Percentiles rank a stretch among this genome's conserved stretches.
Evolutionary conservation across 64 coral and sea anemone genomes (phyloP).

Genomic region (Catalaphyllia jardinei): DNA sequence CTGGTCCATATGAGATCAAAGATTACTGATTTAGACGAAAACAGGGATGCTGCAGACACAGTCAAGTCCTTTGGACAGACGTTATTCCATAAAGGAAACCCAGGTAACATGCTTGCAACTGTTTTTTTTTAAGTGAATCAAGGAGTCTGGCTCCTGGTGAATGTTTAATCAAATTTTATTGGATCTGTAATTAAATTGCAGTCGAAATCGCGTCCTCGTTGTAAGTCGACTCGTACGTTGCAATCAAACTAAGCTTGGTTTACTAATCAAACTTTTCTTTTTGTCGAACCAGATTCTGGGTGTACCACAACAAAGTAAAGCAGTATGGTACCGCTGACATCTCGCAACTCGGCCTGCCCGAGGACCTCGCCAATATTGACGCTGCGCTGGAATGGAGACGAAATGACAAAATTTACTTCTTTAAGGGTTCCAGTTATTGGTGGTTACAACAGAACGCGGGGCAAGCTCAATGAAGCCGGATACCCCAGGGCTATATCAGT

Average conservation of each 20-base stretch:
- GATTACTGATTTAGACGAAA: conserved; percentile 23
- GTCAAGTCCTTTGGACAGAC: not conserved
- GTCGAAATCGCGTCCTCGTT: too few species aligned
- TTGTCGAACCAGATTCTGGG: conserved; percentile 17
- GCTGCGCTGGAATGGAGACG: conserved; percentile 47
- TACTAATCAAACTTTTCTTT: not conserved
- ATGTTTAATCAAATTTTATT: too few species aligned
- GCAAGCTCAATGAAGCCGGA: conserved; percentile 9
- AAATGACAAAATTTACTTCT: conserved; percentile 53
- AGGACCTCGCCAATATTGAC: conserved; percentile 36
- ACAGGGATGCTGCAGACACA: conserved; percentile 28
- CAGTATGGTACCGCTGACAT: conserved; percentile 5
- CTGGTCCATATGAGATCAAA: conserved; percentile 32
- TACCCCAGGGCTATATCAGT: conserved; percentile 38
- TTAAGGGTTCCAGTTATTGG: conserved; percentile 51
- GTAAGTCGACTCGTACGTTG: too few species aligned
- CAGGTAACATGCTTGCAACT: not conserved
- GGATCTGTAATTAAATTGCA: too few species aligned
- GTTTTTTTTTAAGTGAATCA: too few species aligned
- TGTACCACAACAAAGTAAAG: not conserved
- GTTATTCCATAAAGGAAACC: not conserved
- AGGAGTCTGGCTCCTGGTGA: too few species aligned
- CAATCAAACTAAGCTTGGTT: not conserved
- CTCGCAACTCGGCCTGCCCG: not conserved
- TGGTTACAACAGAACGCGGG: not conserved